Evolutionary conservation across 1,140 invertebrate genomes (phyloP).

Genomic region (Onthophagus taurus): DNA sequence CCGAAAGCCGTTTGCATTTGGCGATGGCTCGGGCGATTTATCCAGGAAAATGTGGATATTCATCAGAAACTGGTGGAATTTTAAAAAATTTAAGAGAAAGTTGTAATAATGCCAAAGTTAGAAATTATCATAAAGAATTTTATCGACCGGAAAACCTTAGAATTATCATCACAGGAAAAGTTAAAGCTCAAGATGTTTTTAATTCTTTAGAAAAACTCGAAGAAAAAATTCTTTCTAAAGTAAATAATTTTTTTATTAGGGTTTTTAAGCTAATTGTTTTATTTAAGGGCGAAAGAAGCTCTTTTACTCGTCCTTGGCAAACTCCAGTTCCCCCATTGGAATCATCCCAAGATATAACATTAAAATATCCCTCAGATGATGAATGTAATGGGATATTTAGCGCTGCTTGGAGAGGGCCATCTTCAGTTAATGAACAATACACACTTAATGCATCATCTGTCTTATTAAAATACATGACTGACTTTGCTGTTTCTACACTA

Average conservation of each 20-base stretch:
- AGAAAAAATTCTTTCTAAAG: constrained; percentile 68
- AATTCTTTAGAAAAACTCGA: constrained; percentile 61
- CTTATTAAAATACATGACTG: constrained; percentile 75
- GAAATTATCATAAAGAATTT: constrained; percentile 72
- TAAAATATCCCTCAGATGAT: constrained; percentile 74
- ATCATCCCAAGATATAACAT: constrained; percentile 40
- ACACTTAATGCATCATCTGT: constrained; percentile 54
- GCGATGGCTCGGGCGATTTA: constrained; percentile 61
- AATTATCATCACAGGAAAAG: constrained; percentile 73
- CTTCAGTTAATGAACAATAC: constrained; percentile 46
- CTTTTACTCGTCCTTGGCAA: constrained; percentile 69
- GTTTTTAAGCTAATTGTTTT: constrained; percentile 4
- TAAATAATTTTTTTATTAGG: constrained; percentile 29
- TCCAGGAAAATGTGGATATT: constrained; percentile 72
- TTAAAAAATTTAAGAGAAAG: constrained; percentile 75
- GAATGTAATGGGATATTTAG: constrained; percentile 75
- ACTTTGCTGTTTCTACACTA: constrained; percentile 74
- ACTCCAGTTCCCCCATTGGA: constrained; percentile 50
- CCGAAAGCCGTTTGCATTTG: constrained; percentile 55
- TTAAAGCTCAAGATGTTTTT: constrained; percentile 69
- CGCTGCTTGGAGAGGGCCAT: constrained; percentile 76
- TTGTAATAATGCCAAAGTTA: constrained; percentile 71
- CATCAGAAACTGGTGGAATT: constrained; percentile 73
- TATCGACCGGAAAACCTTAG: constrained; percentile 87
- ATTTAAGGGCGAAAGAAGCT: constrained; percentile 43